Percentiles rank a stretch among this genome's conserved stretches.
These are phyloP conservation scores for Neelides folsomi DNA, from an alignment of 2,888 invertebrate species.

Conservation along the genomic window DNA sequence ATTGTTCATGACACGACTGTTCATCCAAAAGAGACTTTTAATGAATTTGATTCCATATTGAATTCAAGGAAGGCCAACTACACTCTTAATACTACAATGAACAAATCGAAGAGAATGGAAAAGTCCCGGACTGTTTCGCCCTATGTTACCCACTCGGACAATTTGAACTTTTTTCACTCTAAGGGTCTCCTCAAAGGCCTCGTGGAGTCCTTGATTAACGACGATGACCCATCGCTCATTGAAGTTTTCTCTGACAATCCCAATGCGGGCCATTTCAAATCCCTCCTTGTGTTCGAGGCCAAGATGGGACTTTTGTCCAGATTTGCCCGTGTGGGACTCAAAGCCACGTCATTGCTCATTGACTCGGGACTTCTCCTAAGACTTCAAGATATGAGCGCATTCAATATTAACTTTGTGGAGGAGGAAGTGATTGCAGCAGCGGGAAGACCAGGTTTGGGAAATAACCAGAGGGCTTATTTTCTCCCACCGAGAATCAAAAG, in stretches of 20 bases:
- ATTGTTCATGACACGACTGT: no score
- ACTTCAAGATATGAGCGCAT: conserved; percentile 28
- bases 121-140: not conserved
- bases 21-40: no score
- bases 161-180: conserved; percentile 18
- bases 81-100: no score
- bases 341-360: conserved; percentile 20
- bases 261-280: conserved; percentile 16
- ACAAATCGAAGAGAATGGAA: no score
- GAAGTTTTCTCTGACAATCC: conserved; percentile 18
- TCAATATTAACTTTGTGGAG: conserved; percentile 19
- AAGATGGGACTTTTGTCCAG: conserved; percentile 26
- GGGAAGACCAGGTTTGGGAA: not conserved
- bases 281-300: conserved; percentile 28
- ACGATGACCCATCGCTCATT: conserved; percentile 23
- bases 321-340: conserved; percentile 22
- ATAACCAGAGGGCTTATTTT: not conserved
- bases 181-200: conserved; percentile 28
- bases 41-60: no score
- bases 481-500: not conserved
- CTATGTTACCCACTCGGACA: conserved; percentile 7
- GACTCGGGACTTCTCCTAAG: conserved; percentile 23
- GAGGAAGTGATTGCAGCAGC: conserved; percentile 8
- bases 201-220: conserved; percentile 18
- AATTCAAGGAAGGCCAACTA: no score